Base-by-base conservation (phyloP, 92 coral and sea anemone genomes). In the Umimayanthus kanabou region DNA sequence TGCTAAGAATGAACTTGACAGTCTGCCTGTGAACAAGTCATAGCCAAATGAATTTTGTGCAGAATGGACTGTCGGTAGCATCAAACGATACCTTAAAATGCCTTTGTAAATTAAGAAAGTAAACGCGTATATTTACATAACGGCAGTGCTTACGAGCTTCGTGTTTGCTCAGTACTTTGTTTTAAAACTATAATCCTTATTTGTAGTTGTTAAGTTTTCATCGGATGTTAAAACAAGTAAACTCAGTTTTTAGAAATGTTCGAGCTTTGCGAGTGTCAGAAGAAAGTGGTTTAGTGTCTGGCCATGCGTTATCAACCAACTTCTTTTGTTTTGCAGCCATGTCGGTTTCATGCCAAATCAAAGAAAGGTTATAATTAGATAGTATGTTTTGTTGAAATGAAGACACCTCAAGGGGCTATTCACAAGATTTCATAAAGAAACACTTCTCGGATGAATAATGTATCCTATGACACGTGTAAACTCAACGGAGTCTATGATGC, bases 41-140 rank as follows among this genome's bases (percentile, higher is more conserved):
- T 22, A 72, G 77, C 45, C 42, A 78, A 77, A 83, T 83, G 87
- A 83, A 47, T 28, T 83, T 43, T 18, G 29, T 33, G 67, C 26
- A 39, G 78, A 69, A 83, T 67, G 43, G 43, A 71, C 2, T 25
- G 40, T 42, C 87, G 87, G 87, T 78, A 15, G 14, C 66, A 83
- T 83, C 87, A 83, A 83, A 83, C 87, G 29, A 33, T 11, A 9
- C 67, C 77, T 83, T 71, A 83, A 83, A 83, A 83, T 70, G 78
- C 87, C 74, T 69, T 89, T 86, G 88, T 89, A 89, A 90, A 90
- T 90, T 92, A 70, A 84, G 87, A 80, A 81, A 87, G 91, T 91
- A 88, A 93, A 92, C 93, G 82, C 58, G 22, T 28, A 29, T 94
- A 93, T 95, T 95, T 91, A 91, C 92, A 91, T 95, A 95, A 89